A percentile compares a stretch with the other conserved stretches of the same genome.
phyloP scores from a whole-genome alignment of 2,888 invertebrate species.

The Tridacna gigas region DNA sequence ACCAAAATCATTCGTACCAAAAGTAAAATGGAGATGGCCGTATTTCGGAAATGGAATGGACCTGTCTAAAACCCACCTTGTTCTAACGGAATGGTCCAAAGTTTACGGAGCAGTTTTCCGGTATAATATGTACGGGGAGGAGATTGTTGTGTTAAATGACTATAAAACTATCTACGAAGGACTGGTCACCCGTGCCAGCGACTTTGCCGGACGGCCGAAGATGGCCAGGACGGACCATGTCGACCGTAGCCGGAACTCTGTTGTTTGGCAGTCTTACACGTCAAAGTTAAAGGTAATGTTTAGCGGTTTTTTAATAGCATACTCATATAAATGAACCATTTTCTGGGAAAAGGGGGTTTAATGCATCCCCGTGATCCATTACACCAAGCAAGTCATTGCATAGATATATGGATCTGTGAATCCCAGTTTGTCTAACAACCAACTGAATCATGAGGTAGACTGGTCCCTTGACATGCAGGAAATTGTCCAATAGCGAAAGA shows the following conservation, averaged over 20 bases:
- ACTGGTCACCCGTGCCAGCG: conserved; percentile 70
- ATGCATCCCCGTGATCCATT: no score
- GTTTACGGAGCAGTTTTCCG: conserved; percentile 75
- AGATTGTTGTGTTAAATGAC: conserved; percentile 78
- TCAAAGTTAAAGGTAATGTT: conserved; percentile 67
- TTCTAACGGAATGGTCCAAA: conserved; percentile 70
- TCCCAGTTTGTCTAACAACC: no score
- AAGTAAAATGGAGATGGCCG: conserved; percentile 65
- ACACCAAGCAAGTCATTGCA: no score
- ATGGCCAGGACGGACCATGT: conserved; percentile 73
- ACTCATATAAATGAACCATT: no score
- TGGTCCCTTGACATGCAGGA: no score
- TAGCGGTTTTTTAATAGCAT: no score
- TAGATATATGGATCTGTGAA: no score
- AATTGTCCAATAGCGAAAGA: no score
- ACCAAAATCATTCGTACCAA: conserved; percentile 62
- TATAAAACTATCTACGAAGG: conserved; percentile 74
- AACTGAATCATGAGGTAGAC: no score
- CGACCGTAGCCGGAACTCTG: conserved; percentile 69
- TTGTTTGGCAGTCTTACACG: conserved; percentile 79
- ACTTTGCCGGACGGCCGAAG: conserved; percentile 77
- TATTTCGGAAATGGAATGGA: conserved; percentile 72
- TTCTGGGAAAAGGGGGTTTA: no score
- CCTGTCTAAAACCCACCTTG: conserved; percentile 68
- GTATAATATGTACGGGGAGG: conserved; percentile 71